Evolutionary conservation across 2,888 invertebrate species (phyloP).

Genomic region (Andrena camellia): DNA sequence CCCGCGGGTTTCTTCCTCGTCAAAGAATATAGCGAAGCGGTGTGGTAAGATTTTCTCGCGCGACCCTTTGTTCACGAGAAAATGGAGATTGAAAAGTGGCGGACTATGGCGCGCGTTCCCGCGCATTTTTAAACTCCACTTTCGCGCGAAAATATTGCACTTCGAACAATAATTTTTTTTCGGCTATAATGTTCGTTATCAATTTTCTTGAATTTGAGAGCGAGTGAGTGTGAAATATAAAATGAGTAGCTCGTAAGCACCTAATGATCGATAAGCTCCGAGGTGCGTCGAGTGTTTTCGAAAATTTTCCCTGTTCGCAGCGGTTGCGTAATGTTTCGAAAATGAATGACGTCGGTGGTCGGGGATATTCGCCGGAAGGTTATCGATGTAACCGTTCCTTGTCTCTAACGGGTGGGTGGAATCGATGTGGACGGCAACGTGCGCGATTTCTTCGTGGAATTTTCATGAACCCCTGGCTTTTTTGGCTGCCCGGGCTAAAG

Average conservation of each 20-base stretch:
- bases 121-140: too few species aligned
- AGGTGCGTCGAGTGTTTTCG: background rate
- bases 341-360: conserved; percentile 65
- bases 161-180: too few species aligned
- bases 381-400: conserved; percentile 70
- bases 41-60: too few species aligned
- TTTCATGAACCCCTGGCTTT: conserved; percentile 65
- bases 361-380: conserved; percentile 61
- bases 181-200: too few species aligned
- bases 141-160: too few species aligned
- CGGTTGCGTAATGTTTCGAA: conserved; percentile 58
- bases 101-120: too few species aligned
- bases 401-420: conserved; percentile 42
- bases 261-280: background rate
- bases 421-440: conserved; percentile 66
- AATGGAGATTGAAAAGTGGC: too few species aligned
- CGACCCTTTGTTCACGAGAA: too few species aligned
- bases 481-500: conserved; percentile 40
- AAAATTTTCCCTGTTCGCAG: background rate
- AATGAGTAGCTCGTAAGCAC: background rate
- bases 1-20: too few species aligned
- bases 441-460: conserved; percentile 65
- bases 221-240: too few species aligned
- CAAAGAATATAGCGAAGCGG: too few species aligned
- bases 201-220: too few species aligned